Percentiles rank a stretch among this genome's conserved stretches.
Evolutionary conservation across 2,113 vertebrate genomes (phyloP).

Genomic region (Microcebus ravelobensis): DNA sequence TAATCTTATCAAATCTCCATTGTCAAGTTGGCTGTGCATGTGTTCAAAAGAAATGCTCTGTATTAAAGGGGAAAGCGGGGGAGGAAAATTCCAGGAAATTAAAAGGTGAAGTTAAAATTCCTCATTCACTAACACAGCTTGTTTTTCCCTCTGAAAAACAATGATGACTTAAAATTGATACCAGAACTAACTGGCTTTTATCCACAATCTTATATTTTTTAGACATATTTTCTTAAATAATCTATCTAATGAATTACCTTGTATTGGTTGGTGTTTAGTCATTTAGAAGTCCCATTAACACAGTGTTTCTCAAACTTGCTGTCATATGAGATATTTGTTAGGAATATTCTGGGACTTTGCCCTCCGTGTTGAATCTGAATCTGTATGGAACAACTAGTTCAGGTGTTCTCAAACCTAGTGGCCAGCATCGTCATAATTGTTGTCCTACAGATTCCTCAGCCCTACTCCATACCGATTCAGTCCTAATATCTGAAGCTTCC

Average conservation of each 20-base stretch:
- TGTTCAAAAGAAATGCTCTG: conserved; percentile 59
- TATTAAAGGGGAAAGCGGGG: conserved; percentile 81
- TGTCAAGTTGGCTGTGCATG: conserved; percentile 51
- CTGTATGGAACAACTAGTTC: not conserved
- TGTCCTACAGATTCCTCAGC: not conserved
- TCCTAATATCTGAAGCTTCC: not conserved
- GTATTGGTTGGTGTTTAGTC: conserved; percentile 4
- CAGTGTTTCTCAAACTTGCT: not conserved
- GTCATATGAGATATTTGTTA: not conserved
- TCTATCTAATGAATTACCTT: not conserved
- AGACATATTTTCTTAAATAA: conserved; percentile 64
- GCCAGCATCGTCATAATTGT: not conserved
- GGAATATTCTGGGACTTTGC: not conserved
- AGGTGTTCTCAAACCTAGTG: not conserved
- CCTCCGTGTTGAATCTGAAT: not conserved
- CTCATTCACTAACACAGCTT: conserved; percentile 79
- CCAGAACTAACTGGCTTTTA: conserved; percentile 64
- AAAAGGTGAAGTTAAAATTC: conserved; percentile 83
- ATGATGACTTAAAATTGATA: conserved; percentile 70
- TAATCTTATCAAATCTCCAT: conserved; percentile 40
- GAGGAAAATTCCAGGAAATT: conserved; percentile 87
- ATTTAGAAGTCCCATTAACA: not conserved
- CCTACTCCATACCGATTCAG: not conserved
- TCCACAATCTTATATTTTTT: conserved; percentile 73
- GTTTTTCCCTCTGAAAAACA: conserved; percentile 83